Evolutionary conservation across 2,888 invertebrate genomes (phyloP).

Genomic region (Steinernema hermaphroditum): DNA sequence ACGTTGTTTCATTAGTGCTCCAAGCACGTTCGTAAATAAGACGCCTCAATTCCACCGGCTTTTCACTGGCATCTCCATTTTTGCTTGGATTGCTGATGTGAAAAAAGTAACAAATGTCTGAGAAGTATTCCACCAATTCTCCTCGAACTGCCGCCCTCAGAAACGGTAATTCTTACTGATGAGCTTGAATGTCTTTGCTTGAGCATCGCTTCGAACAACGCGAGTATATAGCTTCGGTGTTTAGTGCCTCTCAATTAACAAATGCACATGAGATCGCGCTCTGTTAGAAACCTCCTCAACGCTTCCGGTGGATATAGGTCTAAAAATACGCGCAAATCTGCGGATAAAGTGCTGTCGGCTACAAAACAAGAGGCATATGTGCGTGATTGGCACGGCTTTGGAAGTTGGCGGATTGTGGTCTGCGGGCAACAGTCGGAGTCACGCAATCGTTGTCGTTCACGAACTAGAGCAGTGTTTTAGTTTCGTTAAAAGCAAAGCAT

Average conservation of each 20-base stretch:
- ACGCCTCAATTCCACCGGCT: not conserved
- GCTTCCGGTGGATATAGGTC: not conserved
- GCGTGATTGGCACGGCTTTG: not conserved
- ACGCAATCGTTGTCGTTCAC: constrained; percentile 5
- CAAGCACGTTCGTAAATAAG: constrained; percentile 25
- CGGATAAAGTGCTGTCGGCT: not conserved
- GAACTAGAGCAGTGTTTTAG: no score
- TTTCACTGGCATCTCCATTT: not conserved
- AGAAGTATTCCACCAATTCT: not conserved
- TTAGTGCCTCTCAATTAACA: not conserved
- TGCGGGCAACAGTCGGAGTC: not conserved
- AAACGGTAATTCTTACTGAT: constrained; percentile 1
- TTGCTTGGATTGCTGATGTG: not conserved
- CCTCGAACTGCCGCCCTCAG: not conserved
- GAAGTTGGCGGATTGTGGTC: not conserved
- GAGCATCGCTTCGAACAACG: not conserved
- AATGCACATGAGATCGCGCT: no score
- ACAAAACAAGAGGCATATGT: constrained; percentile 6
- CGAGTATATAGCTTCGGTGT: no score
- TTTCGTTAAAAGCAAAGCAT: no score
- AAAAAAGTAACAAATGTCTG: no score
- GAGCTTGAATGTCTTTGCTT: not conserved
- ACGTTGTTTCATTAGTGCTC: constrained; percentile 23
- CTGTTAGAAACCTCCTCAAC: no score
- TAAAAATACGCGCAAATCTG: not conserved